phyloP scores from a whole-genome alignment of 2,113 vertebrate species.

The Tachysurus vachellii region DNA sequence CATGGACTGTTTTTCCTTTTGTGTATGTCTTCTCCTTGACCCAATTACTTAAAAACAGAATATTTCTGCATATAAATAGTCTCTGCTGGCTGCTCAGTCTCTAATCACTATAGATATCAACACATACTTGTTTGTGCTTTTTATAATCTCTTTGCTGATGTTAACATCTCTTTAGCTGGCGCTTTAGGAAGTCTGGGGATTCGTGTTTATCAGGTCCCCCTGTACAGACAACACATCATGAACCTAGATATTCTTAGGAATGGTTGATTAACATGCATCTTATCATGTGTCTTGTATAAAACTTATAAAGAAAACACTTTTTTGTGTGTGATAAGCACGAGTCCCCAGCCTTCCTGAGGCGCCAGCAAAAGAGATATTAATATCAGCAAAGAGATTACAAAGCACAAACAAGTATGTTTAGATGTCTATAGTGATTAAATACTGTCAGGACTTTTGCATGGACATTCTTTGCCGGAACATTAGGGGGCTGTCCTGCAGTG shows the following conservation, averaged over 20 bases:
- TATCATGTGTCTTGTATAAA: not conserved
- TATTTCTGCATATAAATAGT: no score
- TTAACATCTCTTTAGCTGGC: not conserved
- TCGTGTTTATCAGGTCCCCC: not conserved
- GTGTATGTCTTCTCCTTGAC: constrained; percentile 1
- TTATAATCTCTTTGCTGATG: constrained; percentile 2
- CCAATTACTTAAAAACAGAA: not conserved
- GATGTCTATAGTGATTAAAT: not conserved
- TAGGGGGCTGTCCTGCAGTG: no score
- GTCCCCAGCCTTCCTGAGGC: not conserved
- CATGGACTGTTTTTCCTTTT: not conserved
- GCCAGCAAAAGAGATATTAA: not conserved
- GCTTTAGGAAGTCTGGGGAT: not conserved
- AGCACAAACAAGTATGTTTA: constrained; percentile 17
- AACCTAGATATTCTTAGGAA: not conserved
- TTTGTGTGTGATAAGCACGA: not conserved
- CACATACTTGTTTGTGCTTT: constrained; percentile 5
- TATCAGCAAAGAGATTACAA: not conserved
- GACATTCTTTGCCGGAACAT: no score
- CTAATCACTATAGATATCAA: not conserved
- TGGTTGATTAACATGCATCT: not conserved
- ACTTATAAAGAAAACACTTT: not conserved
- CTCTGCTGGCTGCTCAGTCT: not conserved
- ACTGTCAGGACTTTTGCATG: no score
- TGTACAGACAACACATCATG: not conserved